Base-by-base conservation (phyloP, 2,888 invertebrate species). In the Reticulitermes lucifugus region DNA sequence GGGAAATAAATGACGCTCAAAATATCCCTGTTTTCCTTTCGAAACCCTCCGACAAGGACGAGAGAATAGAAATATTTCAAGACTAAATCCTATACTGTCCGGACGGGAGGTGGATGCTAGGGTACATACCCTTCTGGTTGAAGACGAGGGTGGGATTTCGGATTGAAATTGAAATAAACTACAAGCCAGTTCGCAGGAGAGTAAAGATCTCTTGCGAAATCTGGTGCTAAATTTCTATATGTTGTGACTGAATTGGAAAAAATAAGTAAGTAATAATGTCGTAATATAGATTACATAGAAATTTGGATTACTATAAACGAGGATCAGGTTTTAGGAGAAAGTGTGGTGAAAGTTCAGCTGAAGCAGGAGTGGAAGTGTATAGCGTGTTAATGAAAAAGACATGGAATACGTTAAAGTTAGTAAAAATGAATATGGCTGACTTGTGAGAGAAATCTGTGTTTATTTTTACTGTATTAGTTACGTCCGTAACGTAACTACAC, bases 21-120 rank as follows among this genome's bases (percentile, higher is more conserved):
- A 75, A 77, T 55, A n/a, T 71, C n/a, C 51, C 75, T 83, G 75
- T 73, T 71, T 83, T 73, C 75, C 43, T 83, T 55, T 55, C 79
- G 29, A 41, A 35, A 59, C 81, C 79, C 84, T 51, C 43, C 59
- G 46, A 46, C 9, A 43, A 41, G 18, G 60, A 77, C 84, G 84
- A 84, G 25, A 75, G 77, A 84, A 79, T 60, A 84, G 84, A 85
- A 81, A 85, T 85, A 85, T 85, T 85, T 85, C 82, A 85, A 60
- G 73, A 43, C 82, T 79, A 85, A 82, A 73, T 65, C 75, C 85
- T 75, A 80, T 55, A 80, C 55, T 25, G 6, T n/a, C 6, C 6
- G 65, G 65, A n/a, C n/a, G 70, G 60, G 14, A 84, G 41, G 77
- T 41, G 85, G 75, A 71, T 55, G 85, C 81, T 71, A 35, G 65